Evolutionary conservation across 2,888 invertebrate genomes (phyloP), one percentile per base, ranked within the genome.

Genomic region (Selenia dentaria): DNA sequence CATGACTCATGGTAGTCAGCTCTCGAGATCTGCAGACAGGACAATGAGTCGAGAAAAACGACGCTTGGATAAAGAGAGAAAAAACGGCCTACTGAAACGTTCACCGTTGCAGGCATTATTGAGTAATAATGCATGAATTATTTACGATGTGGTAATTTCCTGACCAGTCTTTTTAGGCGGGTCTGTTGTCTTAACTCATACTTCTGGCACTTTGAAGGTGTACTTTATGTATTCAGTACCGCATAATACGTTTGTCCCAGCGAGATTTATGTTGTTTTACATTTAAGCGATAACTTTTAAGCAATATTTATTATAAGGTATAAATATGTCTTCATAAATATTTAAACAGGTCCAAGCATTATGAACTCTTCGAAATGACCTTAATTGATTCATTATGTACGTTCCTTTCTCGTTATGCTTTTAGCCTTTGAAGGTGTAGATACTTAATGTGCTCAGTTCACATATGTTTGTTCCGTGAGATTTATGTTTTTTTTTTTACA

Each of bases 41-140:
- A 83, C 85, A 84, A 83, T 83, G 72, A 63, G 57, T 56, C 48
- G 54, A 68, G 70, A 77, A 55, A 79, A 83, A 79, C 74, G 55
- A 57, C 62, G 6, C 53, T 48, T 24, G 50, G 37, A 42, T 60
- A 59, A 67, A 68, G 72, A 73, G 44, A 57, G 62, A 72, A 78
- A 79, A 82, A 79, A 64, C 57, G 64, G 57, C 62, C 60, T 62
- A 62, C 75, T 78, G 76, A 73, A 79, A 77, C 62, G 67, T 78
- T 72, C 72, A 79, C 83, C 82, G 80, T 82, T 81, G 76, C 73
- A 66, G 62, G 67, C 73, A 76, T 79, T 81, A 87, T 89, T 88
- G 79, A 86, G 88, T 85, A 89, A 85, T 87, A 85, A 79, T 79
- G 70, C 70, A 84, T 84, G 86, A 86, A 88, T 87, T 88, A 89